Conservation (phyloP, 2,888 invertebrate genomes). For the Torymus tubicola region DNA sequence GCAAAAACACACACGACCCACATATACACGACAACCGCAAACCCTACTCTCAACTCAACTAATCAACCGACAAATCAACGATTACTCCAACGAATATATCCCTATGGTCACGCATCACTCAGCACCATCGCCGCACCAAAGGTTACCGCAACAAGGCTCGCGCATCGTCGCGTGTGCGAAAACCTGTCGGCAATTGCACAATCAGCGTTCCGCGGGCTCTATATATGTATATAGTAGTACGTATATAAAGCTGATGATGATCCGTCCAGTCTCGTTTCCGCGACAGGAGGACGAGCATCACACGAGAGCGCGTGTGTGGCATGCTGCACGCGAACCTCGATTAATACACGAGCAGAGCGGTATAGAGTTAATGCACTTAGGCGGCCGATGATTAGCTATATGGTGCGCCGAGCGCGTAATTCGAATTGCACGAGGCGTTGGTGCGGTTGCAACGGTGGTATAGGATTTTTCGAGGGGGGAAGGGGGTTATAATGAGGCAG, state of each 20-base stretch:
- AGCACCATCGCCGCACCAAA: too few relatives aligned
- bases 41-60: too few relatives aligned
- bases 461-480: too few relatives aligned
- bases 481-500: too few relatives aligned
- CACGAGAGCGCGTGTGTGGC: background rate
- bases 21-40: too few relatives aligned
- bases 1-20: too few relatives aligned
- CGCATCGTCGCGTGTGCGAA: too few relatives aligned
- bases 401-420: background rate
- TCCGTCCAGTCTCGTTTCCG: background rate
- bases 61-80: too few relatives aligned
- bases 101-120: background rate
- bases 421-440: slow-evolving; percentile 13
- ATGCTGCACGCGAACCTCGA: slow-evolving; percentile 4
- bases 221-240: too few relatives aligned
- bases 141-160: too few relatives aligned
- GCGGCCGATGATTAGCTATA: too few relatives aligned
- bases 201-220: slow-evolving; percentile 15
- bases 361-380: slow-evolving; percentile 15
- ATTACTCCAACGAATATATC: slow-evolving; percentile 1
- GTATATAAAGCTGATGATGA: background rate
- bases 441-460: background rate
- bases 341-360: background rate
- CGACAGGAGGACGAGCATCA: too few relatives aligned
- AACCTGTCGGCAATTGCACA: background rate